Base-by-base conservation (phyloP, 1,140 invertebrate genomes). In the Yoshiicerus persimilis region DNA sequence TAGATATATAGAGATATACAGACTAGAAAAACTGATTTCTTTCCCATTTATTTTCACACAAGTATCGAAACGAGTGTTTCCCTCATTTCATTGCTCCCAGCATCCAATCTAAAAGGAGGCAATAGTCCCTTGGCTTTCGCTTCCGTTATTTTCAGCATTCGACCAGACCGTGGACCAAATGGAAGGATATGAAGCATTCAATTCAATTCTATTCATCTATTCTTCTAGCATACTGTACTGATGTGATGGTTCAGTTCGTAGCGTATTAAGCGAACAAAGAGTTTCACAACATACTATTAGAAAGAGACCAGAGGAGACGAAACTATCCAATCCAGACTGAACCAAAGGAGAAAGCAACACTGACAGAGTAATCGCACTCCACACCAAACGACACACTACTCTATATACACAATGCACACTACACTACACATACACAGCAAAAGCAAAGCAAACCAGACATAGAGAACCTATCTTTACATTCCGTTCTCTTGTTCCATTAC, bases 1-100 rank as follows among this genome's bases (percentile, higher is more conserved):
- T 30, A 11, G 1, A 47, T 4, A 36, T 77, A 80, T 6, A 36
- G 10, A n/a, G 32, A 13, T 23, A 36, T 34, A 34, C 5, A 34
- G 2, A 36, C 20, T 34, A 9, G n/a, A 8, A 34, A n/a, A 13
- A n/a, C 75, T 80, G 75, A 80, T 80, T 80, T n/a, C 75, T 80
- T 80, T 80, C 75, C 75, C 75, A 80, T 80, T 80, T 80, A 80
- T 80, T 80, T 80, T 25, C 75, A 80, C 75, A 80, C 75, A 80
- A 80, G 75, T 80, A 80, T 80, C 75, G 75, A 80, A 80, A 80
- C 30, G 75, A 80, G 32, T 80, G 75, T 80, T 80, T 80, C 75
- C 75, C 75, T 80, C 75, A 80, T 80, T 80, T 80, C 75, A 80
- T 80, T 32, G 30, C 75, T 80, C 75, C 75, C 30, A 80, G 75